phyloP scores from a whole-genome alignment of 1,140 invertebrate genomes.

The Latrodectus geometricus region DNA sequence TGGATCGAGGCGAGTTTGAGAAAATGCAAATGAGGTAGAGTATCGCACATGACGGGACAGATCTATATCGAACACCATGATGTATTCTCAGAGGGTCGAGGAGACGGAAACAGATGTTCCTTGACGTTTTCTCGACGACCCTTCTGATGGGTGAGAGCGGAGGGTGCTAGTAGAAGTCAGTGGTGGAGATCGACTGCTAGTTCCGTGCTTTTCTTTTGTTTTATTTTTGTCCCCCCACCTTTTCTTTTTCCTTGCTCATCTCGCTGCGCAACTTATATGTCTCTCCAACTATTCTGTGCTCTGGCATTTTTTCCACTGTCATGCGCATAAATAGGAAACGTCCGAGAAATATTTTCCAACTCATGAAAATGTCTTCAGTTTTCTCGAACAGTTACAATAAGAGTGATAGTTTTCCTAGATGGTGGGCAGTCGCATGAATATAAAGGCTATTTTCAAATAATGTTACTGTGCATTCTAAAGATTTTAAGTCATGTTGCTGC shows the following conservation, averaged over 20 bases:
- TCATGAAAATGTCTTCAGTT: too few species aligned
- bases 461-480: too few species aligned
- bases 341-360: too few species aligned
- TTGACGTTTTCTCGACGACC: conserved; percentile 46
- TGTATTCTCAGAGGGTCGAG: conserved; percentile 28
- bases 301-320: too few species aligned
- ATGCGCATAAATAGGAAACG: too few species aligned
- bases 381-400: too few species aligned
- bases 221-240: not conserved
- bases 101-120: conserved; percentile 57
- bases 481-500: too few species aligned
- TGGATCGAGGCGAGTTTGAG: conserved; percentile 13
- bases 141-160: not conserved
- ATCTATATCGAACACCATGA: conserved; percentile 43
- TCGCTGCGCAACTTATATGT: too few species aligned
- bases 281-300: too few species aligned
- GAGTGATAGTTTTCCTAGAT: too few species aligned
- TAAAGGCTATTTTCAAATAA: too few species aligned
- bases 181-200: conserved; percentile 50
- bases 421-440: too few species aligned
- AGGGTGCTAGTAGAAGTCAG: not conserved
- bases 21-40: conserved; percentile 48
- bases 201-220: not conserved
- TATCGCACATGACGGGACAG: not conserved
- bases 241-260: not conserved